phyloP scores from a whole-genome alignment of 2,797 vertebrate genomes.

The Oryzias sinensis region DNA sequence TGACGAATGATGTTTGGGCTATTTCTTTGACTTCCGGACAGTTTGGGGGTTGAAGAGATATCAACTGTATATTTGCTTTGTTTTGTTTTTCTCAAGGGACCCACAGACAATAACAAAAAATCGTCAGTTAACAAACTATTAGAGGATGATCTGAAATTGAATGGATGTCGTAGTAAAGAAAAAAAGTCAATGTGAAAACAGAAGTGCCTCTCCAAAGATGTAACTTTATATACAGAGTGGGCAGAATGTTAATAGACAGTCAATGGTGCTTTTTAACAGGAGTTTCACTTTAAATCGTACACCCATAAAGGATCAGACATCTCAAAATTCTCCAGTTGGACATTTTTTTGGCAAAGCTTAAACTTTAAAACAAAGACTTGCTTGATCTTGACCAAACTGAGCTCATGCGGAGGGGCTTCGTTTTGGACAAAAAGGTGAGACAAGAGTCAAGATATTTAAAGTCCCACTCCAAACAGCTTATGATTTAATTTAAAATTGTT shows the following conservation, averaged over 20 bases:
- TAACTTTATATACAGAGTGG: conserved; percentile 52
- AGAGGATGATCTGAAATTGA: conserved; percentile 35
- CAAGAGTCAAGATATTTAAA: conserved; percentile 44
- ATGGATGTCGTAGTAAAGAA: too few relatives aligned
- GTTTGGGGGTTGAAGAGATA: conserved; percentile 11
- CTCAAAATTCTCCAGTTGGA: too few relatives aligned
- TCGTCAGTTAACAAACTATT: conserved; percentile 43
- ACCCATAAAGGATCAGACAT: too few relatives aligned
- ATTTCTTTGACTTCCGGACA: conserved; percentile 19
- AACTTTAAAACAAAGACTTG: background rate
- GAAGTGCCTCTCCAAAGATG: conserved; percentile 62
- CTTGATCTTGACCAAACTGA: background rate
- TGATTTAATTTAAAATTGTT: too few relatives aligned
- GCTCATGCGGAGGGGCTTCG: conserved; percentile 1
- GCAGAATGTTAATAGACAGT: conserved; percentile 51
- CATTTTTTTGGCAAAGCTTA: too few relatives aligned
- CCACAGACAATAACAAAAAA: conserved; percentile 39
- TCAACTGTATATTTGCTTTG: background rate
- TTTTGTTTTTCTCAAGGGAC: background rate
- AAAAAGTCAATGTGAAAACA: conserved; percentile 68
- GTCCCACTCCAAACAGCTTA: too few relatives aligned
- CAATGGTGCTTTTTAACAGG: conserved; percentile 46
- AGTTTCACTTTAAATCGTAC: conserved; percentile 11
- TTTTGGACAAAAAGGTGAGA: conserved; percentile 3
- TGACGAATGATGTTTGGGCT: conserved; percentile 32